Evolutionary conservation across 2,888 invertebrate species (phyloP).

Genomic region (Mechanitis messenoides): DNA sequence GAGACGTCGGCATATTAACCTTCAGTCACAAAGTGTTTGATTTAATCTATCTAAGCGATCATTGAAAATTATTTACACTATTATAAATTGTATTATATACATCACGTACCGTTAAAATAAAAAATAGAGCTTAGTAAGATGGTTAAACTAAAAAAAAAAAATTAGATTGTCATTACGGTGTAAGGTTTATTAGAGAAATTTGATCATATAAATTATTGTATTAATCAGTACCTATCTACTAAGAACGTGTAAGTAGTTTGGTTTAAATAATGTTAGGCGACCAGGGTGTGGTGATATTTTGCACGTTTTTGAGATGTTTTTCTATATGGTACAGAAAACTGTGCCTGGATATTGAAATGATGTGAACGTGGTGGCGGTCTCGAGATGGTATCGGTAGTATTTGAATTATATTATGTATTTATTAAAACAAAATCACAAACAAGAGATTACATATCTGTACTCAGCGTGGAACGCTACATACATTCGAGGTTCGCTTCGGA

Average conservation of each 20-base stretch:
- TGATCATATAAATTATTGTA: slow-evolving; percentile 63
- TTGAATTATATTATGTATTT: slow-evolving; percentile 47
- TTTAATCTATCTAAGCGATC: slow-evolving; percentile 58
- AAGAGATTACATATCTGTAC: slow-evolving; percentile 71
- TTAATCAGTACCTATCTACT: slow-evolving; percentile 64
- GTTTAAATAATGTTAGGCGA: slow-evolving; percentile 75
- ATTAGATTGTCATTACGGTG: slow-evolving; percentile 63
- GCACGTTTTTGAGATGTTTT: slow-evolving; percentile 77
- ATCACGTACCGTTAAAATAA: slow-evolving; percentile 66
- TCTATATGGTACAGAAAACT: slow-evolving; percentile 64
- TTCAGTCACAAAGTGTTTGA: slow-evolving; percentile 46
- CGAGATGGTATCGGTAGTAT: slow-evolving; percentile 52
- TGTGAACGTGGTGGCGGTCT: slow-evolving; percentile 55
- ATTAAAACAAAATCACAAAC: slow-evolving; percentile 27
- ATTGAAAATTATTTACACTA: slow-evolving; percentile 71
- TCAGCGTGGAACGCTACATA: slow-evolving; percentile 66
- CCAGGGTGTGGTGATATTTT: slow-evolving; percentile 78
- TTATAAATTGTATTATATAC: slow-evolving; percentile 71
- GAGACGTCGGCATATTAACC: slow-evolving; percentile 44
- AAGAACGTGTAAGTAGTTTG: slow-evolving; percentile 69
- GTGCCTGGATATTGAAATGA: slow-evolving; percentile 56
- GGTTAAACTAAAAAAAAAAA: slow-evolving; percentile 62
- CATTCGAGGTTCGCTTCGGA: slow-evolving; percentile 29
- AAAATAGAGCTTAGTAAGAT: slow-evolving; percentile 76
- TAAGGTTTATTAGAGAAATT: slow-evolving; percentile 67